Conservation (phyloP, 1,140 invertebrate species). For the Diachasmimorpha longicaudata region DNA sequence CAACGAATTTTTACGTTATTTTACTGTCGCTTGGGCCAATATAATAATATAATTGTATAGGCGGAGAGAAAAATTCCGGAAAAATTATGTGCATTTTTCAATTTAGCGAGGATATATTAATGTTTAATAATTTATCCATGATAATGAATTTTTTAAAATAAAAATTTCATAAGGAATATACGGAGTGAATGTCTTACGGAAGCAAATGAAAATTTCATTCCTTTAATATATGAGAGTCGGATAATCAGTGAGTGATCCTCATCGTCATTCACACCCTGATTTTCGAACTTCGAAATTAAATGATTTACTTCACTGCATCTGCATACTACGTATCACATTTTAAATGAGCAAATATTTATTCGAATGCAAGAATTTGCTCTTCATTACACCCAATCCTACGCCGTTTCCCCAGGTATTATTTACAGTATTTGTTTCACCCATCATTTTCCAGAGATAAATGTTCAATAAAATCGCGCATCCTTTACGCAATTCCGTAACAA, state of each 20-base stretch:
- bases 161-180: too few relatives aligned
- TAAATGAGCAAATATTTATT: neutral
- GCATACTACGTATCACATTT: neutral
- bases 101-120: too few relatives aligned
- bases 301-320: neutral
- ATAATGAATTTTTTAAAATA: too few relatives aligned
- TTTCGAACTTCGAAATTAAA: neutral
- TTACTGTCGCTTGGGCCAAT: too few relatives aligned
- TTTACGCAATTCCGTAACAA: too few relatives aligned
- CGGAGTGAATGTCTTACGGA: neutral
- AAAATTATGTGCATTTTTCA: too few relatives aligned
- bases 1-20: too few relatives aligned
- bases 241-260: neutral
- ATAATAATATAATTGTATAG: too few relatives aligned
- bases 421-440: neutral
- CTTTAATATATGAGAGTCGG: neutral
- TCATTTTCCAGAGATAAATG: too few relatives aligned
- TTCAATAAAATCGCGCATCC: too few relatives aligned
- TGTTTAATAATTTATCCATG: too few relatives aligned
- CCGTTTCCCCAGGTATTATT: neutral
- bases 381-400: neutral
- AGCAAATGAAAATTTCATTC: neutral
- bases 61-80: too few relatives aligned
- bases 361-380: neutral
- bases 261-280: neutral